Evolutionary conservation across 2,113 vertebrate genomes (phyloP).

Genomic region (Brachypodius melanocephalos): DNA sequence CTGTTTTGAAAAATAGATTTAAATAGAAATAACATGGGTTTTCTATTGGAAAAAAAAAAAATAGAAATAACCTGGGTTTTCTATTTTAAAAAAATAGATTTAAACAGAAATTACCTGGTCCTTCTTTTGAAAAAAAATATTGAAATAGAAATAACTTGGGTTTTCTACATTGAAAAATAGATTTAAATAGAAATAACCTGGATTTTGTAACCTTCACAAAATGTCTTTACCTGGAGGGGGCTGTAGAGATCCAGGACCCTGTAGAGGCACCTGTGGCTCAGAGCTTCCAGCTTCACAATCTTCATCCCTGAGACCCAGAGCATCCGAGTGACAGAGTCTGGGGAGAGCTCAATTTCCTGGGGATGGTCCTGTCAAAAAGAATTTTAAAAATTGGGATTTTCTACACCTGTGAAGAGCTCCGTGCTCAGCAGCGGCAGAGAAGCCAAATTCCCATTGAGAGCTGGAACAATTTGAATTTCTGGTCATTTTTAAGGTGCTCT

Average conservation of each 20-base stretch:
- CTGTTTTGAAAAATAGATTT: no score
- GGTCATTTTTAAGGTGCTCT: not conserved
- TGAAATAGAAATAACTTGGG: no score
- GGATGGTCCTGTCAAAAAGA: not conserved
- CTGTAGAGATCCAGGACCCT: slow-evolving; percentile 50
- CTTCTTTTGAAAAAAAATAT: no score
- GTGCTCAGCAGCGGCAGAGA: not conserved
- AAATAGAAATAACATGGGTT: no score
- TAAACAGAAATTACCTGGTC: no score
- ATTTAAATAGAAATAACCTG: no score
- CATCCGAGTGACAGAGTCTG: not conserved
- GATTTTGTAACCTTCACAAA: no score
- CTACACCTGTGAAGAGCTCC: not conserved
- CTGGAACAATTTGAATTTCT: not conserved
- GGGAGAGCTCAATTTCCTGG: fast-evolving
- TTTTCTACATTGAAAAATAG: no score
- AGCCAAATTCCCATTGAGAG: not conserved
- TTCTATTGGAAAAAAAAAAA: no score
- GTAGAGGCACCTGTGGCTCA: not conserved
- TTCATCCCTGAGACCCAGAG: not conserved
- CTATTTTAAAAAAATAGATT: no score
- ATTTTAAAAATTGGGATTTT: not conserved
- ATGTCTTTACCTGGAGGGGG: slow-evolving; percentile 33
- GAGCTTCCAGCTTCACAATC: slow-evolving; percentile 43
- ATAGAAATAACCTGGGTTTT: no score